phyloP scores from a whole-genome alignment of 2,888 invertebrate species.

The Ecliptopera silaceata region DNA sequence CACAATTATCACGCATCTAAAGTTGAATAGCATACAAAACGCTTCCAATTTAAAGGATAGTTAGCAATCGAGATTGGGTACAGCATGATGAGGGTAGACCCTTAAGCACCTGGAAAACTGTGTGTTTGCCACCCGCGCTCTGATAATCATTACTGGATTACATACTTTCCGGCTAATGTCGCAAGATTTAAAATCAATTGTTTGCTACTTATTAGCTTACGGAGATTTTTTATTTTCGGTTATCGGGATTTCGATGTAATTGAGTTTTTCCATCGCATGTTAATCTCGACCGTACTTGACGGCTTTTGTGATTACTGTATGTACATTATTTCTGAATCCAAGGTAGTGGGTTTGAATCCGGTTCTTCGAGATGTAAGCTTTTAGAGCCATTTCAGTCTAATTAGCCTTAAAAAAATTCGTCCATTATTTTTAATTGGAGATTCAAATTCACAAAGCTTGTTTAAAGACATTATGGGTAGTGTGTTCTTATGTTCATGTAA shows the following conservation, averaged over 20 bases:
- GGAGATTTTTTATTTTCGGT: conserved; percentile 50
- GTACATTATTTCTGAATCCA: neutral
- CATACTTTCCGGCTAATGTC: conserved; percentile 77
- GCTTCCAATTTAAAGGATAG: too few species aligned
- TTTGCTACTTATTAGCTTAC: conserved; percentile 52
- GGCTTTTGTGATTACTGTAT: neutral
- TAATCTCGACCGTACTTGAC: neutral
- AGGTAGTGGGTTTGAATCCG: too few species aligned
- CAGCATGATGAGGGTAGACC: neutral
- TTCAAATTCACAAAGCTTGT: too few species aligned
- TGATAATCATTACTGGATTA: conserved; percentile 80
- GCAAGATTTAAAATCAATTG: conserved; percentile 68
- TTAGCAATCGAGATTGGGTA: neutral
- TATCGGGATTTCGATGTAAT: conserved; percentile 36
- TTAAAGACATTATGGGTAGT: too few species aligned
- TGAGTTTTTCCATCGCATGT: neutral
- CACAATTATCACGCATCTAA: too few species aligned
- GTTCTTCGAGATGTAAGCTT: too few species aligned
- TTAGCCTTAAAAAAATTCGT: too few species aligned
- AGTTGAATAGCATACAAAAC: too few species aligned
- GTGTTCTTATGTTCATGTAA: too few species aligned
- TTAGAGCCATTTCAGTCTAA: too few species aligned
- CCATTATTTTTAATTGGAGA: too few species aligned
- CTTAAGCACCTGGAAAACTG: conserved; percentile 79
- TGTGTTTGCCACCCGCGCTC: conserved; percentile 58